Percentiles rank a stretch among this genome's conserved stretches.
phyloP scores from a whole-genome alignment of 2,113 vertebrate species.

The Anolis sagrei region DNA sequence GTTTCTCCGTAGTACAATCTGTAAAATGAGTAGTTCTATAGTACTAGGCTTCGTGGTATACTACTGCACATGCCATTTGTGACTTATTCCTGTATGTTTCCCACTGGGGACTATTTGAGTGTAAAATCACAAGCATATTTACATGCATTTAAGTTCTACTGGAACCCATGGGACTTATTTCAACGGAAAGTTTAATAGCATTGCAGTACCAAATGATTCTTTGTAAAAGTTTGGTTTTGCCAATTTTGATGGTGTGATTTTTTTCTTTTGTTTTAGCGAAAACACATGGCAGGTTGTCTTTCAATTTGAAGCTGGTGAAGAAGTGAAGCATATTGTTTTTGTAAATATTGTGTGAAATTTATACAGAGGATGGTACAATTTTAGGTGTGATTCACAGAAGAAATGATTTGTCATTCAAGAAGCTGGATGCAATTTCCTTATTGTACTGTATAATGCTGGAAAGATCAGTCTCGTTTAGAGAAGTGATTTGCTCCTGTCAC shows the following conservation, averaged over 20 bases:
- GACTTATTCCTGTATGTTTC: neutral
- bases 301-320: slow-evolving; percentile 27
- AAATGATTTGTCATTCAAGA: slow-evolving; percentile 20
- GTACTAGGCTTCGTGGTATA: neutral
- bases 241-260: neutral
- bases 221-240: neutral
- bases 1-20: neutral
- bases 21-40: neutral
- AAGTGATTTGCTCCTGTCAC: neutral
- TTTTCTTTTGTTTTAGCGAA: slow-evolving; percentile 13
- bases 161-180: neutral
- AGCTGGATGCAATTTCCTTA: slow-evolving; percentile 26
- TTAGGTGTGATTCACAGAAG: slow-evolving; percentile 20
- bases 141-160: neutral
- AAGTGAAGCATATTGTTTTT: neutral
- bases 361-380: neutral
- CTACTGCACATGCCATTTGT: neutral
- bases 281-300: neutral
- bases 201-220: neutral
- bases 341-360: neutral
- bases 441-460: neutral
- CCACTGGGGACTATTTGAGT: neutral
- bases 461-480: slow-evolving; percentile 23
- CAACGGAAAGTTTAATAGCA: neutral
- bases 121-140: neutral